Evolutionary conservation across 2,888 invertebrate genomes (phyloP).

Genomic region (Eumerus sabulonum): DNA sequence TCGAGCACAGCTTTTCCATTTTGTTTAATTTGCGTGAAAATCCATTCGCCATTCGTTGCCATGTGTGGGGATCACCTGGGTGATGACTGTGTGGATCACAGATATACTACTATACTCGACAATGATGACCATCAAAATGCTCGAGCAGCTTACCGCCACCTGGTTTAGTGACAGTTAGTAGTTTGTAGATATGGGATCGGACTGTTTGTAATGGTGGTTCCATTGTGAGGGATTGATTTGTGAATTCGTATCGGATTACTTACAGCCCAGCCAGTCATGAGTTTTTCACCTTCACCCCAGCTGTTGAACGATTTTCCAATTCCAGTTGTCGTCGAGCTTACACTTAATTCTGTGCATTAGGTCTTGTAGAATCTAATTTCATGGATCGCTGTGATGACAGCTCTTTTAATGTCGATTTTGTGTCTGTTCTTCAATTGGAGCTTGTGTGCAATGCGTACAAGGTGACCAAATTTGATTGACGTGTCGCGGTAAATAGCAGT

Average conservation of each 20-base stretch:
- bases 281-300: constrained; percentile 68
- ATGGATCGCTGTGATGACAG: constrained; percentile 48
- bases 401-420: constrained; percentile 7
- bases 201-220: not conserved
- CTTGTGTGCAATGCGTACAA: constrained; percentile 32
- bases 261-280: constrained; percentile 14
- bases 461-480: constrained; percentile 65
- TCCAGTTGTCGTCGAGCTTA: constrained; percentile 42
- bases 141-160: constrained; percentile 55
- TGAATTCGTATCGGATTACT: constrained; percentile 56
- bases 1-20: constrained; percentile 45
- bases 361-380: constrained; percentile 61
- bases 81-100: too few relatives aligned
- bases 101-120: too few relatives aligned
- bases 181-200: constrained; percentile 3
- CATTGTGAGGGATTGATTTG: constrained; percentile 38
- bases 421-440: constrained; percentile 4
- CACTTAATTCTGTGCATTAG: constrained; percentile 48
- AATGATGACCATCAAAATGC: constrained; percentile 62
- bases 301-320: constrained; percentile 51
- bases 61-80: constrained; percentile 39
- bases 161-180: constrained; percentile 33
- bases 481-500: constrained; percentile 48
- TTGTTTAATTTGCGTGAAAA: constrained; percentile 66
- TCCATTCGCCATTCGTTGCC: constrained; percentile 37